Evolutionary conservation across 2,888 invertebrate species (phyloP).

Genomic region (Bombylius major): DNA sequence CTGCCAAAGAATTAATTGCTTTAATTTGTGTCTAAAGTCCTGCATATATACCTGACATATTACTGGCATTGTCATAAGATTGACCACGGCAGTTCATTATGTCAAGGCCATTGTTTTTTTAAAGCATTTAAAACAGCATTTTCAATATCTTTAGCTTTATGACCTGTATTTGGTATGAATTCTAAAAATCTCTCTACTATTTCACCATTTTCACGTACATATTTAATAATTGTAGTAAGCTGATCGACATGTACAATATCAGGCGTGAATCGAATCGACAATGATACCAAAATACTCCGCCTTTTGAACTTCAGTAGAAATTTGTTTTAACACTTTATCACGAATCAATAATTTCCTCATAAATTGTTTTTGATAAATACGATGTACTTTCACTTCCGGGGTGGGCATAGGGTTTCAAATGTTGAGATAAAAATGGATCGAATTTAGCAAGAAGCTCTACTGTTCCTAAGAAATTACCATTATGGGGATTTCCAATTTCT

Average conservation of each 20-base stretch:
- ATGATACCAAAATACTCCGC: slow-evolving; percentile 6
- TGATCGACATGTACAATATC: slow-evolving; percentile 9
- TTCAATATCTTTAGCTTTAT: slow-evolving; percentile 6
- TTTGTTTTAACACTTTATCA: background rate
- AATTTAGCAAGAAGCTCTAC: background rate
- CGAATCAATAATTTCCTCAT: background rate
- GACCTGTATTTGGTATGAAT: slow-evolving; percentile 1
- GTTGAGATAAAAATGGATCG: background rate
- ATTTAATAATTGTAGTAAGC: slow-evolving; percentile 7
- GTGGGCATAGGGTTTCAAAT: background rate
- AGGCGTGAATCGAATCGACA: slow-evolving; percentile 9
- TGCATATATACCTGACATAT: slow-evolving; percentile 23
- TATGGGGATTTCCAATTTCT: background rate
- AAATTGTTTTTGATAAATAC: background rate
- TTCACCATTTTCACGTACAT: background rate
- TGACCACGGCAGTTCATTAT: slow-evolving; percentile 6
- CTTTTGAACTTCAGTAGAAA: background rate
- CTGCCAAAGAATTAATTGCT: slow-evolving; percentile 20
- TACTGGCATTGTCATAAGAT: slow-evolving; percentile 16
- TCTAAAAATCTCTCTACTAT: slow-evolving; percentile 5
- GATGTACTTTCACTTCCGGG: background rate
- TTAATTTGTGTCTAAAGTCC: slow-evolving; percentile 23
- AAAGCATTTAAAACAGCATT: slow-evolving; percentile 17
- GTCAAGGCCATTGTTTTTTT: background rate
- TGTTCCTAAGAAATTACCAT: background rate